phyloP scores from a whole-genome alignment of 2,113 vertebrate genomes.

The Pangasianodon gigas region DNA sequence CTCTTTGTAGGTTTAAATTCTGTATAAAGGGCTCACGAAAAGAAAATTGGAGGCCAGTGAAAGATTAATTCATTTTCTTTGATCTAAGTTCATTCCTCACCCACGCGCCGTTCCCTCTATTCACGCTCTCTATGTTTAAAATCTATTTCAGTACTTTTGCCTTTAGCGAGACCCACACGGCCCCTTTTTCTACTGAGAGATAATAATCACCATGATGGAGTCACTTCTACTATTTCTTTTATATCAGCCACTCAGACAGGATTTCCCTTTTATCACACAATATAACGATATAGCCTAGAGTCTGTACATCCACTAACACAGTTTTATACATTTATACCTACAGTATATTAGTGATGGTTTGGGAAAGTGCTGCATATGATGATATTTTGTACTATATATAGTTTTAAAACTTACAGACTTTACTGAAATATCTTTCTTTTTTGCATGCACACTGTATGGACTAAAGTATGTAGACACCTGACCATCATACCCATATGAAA shows the following conservation, averaged over 20 bases:
- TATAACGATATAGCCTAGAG: neutral
- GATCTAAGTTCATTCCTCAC: slow-evolving; percentile 33
- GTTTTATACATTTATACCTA: neutral
- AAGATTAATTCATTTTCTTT: slow-evolving; percentile 55
- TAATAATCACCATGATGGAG: slow-evolving; percentile 9
- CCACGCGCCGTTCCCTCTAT: neutral
- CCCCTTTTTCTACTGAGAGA: neutral
- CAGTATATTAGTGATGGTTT: neutral
- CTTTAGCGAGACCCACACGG: neutral
- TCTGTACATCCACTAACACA: neutral
- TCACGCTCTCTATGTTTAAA: slow-evolving; percentile 25
- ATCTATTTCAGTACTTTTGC: slow-evolving; percentile 25
- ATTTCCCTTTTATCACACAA: neutral
- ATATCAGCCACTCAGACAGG: neutral
- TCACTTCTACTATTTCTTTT: neutral
- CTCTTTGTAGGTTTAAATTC: slow-evolving; percentile 44
- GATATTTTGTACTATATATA: neutral
- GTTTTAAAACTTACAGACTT: neutral
- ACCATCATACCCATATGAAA: no score
- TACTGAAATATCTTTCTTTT: no score
- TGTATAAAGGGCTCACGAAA: slow-evolving; percentile 44
- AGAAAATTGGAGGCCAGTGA: slow-evolving; percentile 47
- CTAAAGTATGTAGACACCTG: neutral
- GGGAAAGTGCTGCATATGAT: neutral
- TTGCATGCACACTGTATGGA: neutral